These are phyloP conservation scores for Micromys minutus DNA, from an alignment of 2,113 vertebrate species.

Conservation along the genomic window DNA sequence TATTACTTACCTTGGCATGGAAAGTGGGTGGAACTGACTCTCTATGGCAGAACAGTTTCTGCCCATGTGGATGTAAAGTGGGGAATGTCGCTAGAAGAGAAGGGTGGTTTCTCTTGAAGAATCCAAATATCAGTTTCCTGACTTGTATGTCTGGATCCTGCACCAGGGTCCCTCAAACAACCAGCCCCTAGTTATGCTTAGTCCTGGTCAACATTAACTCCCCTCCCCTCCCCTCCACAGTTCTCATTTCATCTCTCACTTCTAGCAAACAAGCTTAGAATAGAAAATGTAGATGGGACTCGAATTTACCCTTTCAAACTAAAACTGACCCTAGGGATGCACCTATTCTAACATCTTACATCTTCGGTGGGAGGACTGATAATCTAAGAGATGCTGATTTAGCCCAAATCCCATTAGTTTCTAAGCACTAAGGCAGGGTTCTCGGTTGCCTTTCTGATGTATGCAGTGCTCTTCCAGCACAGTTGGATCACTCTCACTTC, in stretches of 20 bases:
- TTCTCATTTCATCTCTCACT: conserved; percentile 13
- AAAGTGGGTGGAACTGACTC: neutral
- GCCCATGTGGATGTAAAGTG: neutral
- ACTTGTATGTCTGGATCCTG: neutral
- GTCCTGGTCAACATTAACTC: neutral
- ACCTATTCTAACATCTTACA: neutral
- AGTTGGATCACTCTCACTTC: neutral
- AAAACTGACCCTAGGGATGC: neutral
- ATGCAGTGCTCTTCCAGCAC: neutral
- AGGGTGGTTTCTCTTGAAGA: neutral
- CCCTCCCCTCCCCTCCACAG: neutral
- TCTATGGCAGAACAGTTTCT: neutral
- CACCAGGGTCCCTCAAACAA: neutral
- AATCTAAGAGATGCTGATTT: neutral
- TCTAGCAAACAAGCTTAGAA: neutral
- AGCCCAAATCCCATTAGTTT: neutral
- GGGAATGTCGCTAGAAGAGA: neutral
- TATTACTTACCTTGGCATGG: neutral
- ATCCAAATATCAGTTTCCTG: neutral
- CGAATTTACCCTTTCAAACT: neutral
- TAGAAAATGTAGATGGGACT: neutral
- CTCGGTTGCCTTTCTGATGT: neutral
- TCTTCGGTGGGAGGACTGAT: neutral
- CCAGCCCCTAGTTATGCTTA: neutral
- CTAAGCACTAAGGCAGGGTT: neutral